Conservation (phyloP, 2,797 vertebrate genomes). For the Takifugu rubripes region DNA sequence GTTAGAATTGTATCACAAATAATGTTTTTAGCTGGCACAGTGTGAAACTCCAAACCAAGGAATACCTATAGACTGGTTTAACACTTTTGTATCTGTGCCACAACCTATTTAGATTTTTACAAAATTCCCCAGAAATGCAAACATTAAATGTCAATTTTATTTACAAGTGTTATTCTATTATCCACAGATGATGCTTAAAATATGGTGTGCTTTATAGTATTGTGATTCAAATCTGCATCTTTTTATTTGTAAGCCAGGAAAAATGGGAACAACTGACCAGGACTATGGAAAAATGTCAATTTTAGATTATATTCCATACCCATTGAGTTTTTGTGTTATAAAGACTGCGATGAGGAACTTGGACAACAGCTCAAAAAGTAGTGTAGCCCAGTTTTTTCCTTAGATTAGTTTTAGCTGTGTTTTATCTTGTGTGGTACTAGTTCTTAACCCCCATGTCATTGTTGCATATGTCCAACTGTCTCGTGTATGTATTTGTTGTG, state of each 20-base stretch:
- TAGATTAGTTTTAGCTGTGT: conserved; percentile 38
- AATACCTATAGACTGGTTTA: too few species aligned
- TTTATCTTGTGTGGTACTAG: conserved; percentile 43
- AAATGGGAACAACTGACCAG: not conserved
- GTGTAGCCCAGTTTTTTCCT: conserved; percentile 29
- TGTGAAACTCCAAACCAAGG: conserved; percentile 17
- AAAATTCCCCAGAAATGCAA: conserved; percentile 1
- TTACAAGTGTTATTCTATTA: conserved; percentile 1
- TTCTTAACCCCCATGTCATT: conserved; percentile 33
- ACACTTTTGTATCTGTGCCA: too few species aligned
- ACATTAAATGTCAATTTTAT: not conserved
- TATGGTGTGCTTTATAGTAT: conserved; percentile 9
- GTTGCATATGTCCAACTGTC: conserved; percentile 58
- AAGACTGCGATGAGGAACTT: not conserved
- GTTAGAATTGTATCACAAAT: conserved; percentile 8
- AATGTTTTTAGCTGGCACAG: conserved; percentile 6
- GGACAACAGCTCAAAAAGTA: conserved; percentile 2
- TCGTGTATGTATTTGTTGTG: conserved; percentile 44
- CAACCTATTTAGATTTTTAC: too few species aligned
- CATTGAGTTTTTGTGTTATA: conserved; percentile 3
- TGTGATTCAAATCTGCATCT: conserved; percentile 1
- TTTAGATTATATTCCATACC: not conserved
- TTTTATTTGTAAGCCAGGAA: conserved; percentile 3
- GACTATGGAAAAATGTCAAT: not conserved
- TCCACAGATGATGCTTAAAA: not conserved